A percentile compares a stretch with the other conserved stretches of the same genome.
Evolutionary conservation across 2,888 invertebrate genomes (phyloP).

Genomic region (Amiota mariae): DNA sequence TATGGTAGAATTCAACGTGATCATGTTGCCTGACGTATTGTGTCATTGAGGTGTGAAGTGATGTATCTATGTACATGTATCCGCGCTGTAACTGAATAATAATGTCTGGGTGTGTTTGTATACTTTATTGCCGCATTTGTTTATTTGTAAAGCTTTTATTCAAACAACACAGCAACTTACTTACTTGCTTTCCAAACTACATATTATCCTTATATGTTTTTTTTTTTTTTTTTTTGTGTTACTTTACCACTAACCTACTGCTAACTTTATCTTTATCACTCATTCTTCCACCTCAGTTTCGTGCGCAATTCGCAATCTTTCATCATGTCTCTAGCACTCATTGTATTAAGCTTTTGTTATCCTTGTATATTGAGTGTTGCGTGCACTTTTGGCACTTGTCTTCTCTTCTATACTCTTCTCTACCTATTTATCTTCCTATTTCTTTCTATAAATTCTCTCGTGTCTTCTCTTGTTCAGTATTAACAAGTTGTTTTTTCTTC

Average conservation of each 20-base stretch:
- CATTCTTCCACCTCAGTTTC: neutral
- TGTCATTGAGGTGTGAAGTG: neutral
- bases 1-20: neutral
- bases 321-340: neutral
- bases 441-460: neutral
- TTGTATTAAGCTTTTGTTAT: conserved; percentile 11
- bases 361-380: neutral
- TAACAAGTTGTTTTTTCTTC: no score
- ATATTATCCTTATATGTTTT: conserved; percentile 16
- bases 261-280: neutral
- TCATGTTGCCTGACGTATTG: neutral
- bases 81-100: neutral
- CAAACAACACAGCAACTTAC: neutral
- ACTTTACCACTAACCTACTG: no score
- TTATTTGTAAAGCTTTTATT: conserved; percentile 26
- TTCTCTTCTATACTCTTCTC: no score
- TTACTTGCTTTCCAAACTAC: neutral
- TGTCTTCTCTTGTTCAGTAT: no score
- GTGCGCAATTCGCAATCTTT: neutral
- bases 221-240: no score
- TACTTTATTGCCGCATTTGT: conserved; percentile 36
- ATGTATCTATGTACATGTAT: conserved; percentile 5
- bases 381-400: neutral
- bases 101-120: conserved; percentile 35
- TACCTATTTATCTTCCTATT: neutral